These are phyloP conservation scores for Lithophane socia DNA, from an alignment of 2,888 invertebrate species.

Conservation along the genomic window DNA sequence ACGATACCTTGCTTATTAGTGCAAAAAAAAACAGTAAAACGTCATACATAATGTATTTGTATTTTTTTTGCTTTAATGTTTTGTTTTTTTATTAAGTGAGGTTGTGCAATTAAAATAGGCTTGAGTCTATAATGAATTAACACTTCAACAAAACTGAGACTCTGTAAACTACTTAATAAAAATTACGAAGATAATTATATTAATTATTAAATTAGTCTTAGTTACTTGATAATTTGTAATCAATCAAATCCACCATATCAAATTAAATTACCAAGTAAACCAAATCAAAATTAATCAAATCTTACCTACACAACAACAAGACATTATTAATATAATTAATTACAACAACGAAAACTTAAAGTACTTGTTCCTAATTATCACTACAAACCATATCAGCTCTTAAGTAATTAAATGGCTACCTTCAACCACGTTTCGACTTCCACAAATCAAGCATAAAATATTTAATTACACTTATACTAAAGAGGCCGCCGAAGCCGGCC, in stretches of 20 bases:
- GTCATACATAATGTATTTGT: background rate
- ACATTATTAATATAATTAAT: constrained; percentile 11
- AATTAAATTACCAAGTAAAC: background rate
- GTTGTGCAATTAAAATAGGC: background rate
- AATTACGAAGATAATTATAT: no score
- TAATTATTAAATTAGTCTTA: no score
- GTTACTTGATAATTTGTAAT: background rate
- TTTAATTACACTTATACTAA: no score
- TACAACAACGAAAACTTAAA: constrained; percentile 1
- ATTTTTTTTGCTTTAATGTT: background rate
- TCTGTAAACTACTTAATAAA: no score
- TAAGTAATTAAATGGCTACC: background rate
- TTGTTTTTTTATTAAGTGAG: background rate
- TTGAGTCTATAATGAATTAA: background rate
- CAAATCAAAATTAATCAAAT: constrained; percentile 19
- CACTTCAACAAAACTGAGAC: background rate
- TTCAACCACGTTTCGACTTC: background rate
- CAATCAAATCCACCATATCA: background rate
- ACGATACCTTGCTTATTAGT: background rate
- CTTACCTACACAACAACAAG: background rate
- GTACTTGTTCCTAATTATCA: background rate
- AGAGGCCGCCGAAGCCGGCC: no score
- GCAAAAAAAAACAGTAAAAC: background rate
- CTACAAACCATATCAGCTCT: background rate
- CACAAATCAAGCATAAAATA: no score